Base-by-base conservation (phyloP, 2,888 invertebrate species). In the Pandemis cinnamomeana region DNA sequence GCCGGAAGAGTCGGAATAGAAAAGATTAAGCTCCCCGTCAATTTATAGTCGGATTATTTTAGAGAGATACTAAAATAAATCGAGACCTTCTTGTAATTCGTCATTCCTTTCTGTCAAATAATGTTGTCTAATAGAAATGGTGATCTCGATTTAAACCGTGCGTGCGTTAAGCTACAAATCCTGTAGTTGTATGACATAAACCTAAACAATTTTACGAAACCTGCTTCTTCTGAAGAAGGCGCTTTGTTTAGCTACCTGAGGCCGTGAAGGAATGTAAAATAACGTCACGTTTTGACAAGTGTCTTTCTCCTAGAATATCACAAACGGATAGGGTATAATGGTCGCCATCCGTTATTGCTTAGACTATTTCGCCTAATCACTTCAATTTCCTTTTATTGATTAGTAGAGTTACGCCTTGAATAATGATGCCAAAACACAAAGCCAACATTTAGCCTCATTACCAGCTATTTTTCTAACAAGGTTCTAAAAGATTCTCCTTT, bases 391-490 rank as follows among this genome's bases (percentile, higher is more conserved):
- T 61, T 61, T 61, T 41, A 41, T 61, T 61, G 41, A 61, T 62
- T 62, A 62, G 15, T 15, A 8, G 5, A 36, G 27, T 36, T 36
- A 15, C 55, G 20, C 55, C 55, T 55, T 55, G 55, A 55, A 55
- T 55, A 55, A 55, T 55, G 20, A 55, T 55, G 55, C 55, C 20
- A 55, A 8, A 55, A 55, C 51, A 55, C 55, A 55, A 55, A 55
- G 20, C 55, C 55, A 55, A 20, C 8, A 7, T 53, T 51, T 13
- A 36, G 55, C 13, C n/a, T 55, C 55, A 55, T 55, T 55, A 53
- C n/a, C 5, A 53, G n/a, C n/a, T 53, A 53, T 15, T 15, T 15
- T 7, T 53, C 53, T 53, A 6, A 53, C 53, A 15, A 15, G 15
- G 55, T 55, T 55, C 55, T 20, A 55, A 15, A 1, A 20, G 20